Percentiles rank a stretch among this genome's conserved stretches.
These are phyloP conservation scores for Idaea biselata DNA, from an alignment of 2,888 invertebrate species.

Conservation along the genomic window DNA sequence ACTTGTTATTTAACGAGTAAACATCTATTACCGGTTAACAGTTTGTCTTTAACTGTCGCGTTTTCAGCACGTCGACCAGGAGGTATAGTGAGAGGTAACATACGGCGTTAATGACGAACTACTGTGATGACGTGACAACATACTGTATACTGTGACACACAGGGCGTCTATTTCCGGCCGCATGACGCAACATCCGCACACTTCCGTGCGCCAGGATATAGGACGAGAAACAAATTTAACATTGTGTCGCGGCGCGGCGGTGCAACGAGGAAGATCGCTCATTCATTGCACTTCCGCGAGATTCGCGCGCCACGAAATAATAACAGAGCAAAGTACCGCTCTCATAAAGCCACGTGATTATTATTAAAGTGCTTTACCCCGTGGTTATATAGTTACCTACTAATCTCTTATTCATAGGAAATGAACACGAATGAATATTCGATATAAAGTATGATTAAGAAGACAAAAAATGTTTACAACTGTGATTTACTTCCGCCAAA, in stretches of 20 bases:
- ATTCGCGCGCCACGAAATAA: slow-evolving; percentile 38
- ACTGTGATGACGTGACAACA: slow-evolving; percentile 41
- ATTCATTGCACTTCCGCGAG: slow-evolving; percentile 55
- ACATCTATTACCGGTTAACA: not conserved
- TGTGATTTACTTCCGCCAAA: slow-evolving; percentile 42
- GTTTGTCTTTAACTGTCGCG: not conserved
- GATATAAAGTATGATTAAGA: slow-evolving; percentile 33
- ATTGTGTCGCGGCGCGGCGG: slow-evolving; percentile 35
- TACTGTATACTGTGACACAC: slow-evolving; percentile 68
- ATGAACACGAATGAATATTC: not conserved
- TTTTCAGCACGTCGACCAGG: slow-evolving; percentile 14
- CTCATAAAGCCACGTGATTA: not conserved
- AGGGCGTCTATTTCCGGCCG: slow-evolving; percentile 75
- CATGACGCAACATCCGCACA: slow-evolving; percentile 72
- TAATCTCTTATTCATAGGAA: not conserved
- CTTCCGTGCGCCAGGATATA: slow-evolving; percentile 74
- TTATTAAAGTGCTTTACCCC: not conserved
- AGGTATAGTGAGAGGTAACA: slow-evolving; percentile 47
- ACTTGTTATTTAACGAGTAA: slow-evolving; percentile 17
- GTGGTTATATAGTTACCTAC: not conserved
- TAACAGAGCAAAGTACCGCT: not conserved
- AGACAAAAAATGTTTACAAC: slow-evolving; percentile 37
- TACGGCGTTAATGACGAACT: slow-evolving; percentile 25
- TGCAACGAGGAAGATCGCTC: slow-evolving; percentile 53
- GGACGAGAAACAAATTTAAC: slow-evolving; percentile 53